These are phyloP conservation scores for Piezodorus guildinii DNA, from an alignment of 1,140 invertebrate species.

Conservation along the genomic window DNA sequence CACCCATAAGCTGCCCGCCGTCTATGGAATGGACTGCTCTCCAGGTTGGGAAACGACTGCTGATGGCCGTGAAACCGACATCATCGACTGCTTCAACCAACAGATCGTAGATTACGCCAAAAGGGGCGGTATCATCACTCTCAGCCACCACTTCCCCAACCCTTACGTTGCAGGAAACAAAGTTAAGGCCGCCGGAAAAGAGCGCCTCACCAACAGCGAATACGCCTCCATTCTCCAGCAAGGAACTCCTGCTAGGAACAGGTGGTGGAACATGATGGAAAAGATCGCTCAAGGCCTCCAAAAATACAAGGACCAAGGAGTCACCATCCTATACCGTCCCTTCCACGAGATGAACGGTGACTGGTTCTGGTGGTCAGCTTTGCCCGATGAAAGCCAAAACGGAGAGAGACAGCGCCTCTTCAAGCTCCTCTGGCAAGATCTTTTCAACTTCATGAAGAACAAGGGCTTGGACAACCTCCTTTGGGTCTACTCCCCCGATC, in stretches of 20 bases:
- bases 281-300: not conserved
- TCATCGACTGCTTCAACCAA: not conserved
- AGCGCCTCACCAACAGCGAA: not conserved
- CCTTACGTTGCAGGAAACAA: not conserved
- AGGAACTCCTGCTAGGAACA: not conserved
- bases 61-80: not conserved
- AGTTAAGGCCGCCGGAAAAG: too few species aligned
- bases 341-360: constrained; percentile 1
- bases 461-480: not conserved
- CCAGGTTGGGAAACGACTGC: not conserved
- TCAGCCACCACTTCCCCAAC: not conserved
- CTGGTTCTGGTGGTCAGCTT: not conserved
- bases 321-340: not conserved
- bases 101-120: not conserved
- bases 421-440: not conserved
- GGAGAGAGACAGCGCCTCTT: not conserved
- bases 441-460: not conserved
- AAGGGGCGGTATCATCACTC: not conserved
- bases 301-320: not conserved
- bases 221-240: not conserved
- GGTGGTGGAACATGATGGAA: not conserved
- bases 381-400: not conserved
- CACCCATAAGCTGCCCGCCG: not conserved
- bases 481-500: not conserved
- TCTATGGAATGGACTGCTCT: not conserved